phyloP scores from a whole-genome alignment of 2,888 invertebrate species.

The Papilio elwesi region DNA sequence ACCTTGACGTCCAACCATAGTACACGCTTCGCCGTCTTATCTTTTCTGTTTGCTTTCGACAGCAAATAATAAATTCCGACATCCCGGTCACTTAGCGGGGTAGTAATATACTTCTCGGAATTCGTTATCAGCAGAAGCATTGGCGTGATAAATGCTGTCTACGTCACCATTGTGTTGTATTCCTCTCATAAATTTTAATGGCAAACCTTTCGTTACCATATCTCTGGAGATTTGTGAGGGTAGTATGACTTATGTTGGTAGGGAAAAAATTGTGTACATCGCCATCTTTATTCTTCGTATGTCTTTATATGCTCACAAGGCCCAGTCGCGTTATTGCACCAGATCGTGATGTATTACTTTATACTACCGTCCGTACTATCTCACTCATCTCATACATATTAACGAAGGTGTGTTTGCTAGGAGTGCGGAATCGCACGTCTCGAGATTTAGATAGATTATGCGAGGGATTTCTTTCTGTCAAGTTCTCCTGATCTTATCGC shows the following conservation, averaged over 20 bases:
- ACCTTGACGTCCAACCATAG: constrained; percentile 18
- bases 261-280: constrained; percentile 63
- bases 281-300: constrained; percentile 62
- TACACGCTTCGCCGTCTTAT: constrained; percentile 27
- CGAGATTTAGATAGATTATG: constrained; percentile 51
- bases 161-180: constrained; percentile 51
- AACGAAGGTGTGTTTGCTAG: constrained; percentile 52
- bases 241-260: constrained; percentile 69
- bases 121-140: constrained; percentile 40
- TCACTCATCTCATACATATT: constrained; percentile 71
- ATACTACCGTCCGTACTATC: constrained; percentile 62
- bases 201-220: constrained; percentile 57
- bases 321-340: constrained; percentile 62
- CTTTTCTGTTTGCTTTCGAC: constrained; percentile 28
- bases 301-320: constrained; percentile 72
- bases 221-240: constrained; percentile 64
- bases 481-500: constrained; percentile 12
- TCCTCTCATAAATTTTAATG: constrained; percentile 58
- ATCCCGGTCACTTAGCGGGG: constrained; percentile 39
- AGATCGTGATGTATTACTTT: constrained; percentile 54
- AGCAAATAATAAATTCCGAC: constrained; percentile 36
- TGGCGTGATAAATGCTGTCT: constrained; percentile 32
- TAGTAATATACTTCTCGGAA: constrained; percentile 32
- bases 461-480: constrained; percentile 40
- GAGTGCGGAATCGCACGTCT: constrained; percentile 53